These are phyloP conservation scores for Tetraodon nigroviridis DNA, from an alignment of 2,113 vertebrate genomes.

Conservation along the genomic window DNA sequence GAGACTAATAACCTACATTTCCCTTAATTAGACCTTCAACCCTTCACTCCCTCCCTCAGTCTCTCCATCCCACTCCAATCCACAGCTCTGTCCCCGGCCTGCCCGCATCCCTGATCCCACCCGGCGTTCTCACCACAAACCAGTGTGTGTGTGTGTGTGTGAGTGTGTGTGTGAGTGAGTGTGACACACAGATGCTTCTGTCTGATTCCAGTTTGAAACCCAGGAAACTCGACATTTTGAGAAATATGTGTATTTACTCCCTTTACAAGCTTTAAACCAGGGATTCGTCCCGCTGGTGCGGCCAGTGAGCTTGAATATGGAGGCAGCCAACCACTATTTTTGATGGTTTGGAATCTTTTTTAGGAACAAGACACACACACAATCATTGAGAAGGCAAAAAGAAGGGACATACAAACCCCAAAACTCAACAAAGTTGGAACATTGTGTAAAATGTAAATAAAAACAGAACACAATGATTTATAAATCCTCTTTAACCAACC, in stretches of 20 bases:
- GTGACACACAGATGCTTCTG: not conserved
- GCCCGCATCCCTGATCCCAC: slow-evolving; percentile 24
- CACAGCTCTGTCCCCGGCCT: slow-evolving; percentile 38
- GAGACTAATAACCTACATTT: slow-evolving; percentile 85
- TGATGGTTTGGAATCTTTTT: too few species aligned
- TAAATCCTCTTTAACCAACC: too few species aligned
- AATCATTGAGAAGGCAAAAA: too few species aligned
- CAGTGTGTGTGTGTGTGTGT: slow-evolving; percentile 34
- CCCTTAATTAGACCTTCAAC: slow-evolving; percentile 82
- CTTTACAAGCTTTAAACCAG: not conserved
- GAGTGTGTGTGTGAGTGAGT: slow-evolving; percentile 17
- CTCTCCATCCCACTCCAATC: slow-evolving; percentile 60
- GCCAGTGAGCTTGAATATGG: not conserved
- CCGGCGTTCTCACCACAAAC: slow-evolving; percentile 16
- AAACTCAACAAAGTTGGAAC: too few species aligned
- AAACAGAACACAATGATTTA: too few species aligned
- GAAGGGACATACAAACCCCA: too few species aligned
- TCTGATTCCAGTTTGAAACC: too few species aligned
- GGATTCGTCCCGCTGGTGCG: not conserved
- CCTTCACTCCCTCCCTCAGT: slow-evolving; percentile 64
- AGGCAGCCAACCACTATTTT: not conserved
- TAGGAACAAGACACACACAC: too few species aligned
- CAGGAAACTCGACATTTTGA: not conserved
- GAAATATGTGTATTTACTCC: not conserved
- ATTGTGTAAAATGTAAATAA: too few species aligned